Conservation (phyloP, 2,113 vertebrate genomes). For the Corydoras sp. region DNA sequence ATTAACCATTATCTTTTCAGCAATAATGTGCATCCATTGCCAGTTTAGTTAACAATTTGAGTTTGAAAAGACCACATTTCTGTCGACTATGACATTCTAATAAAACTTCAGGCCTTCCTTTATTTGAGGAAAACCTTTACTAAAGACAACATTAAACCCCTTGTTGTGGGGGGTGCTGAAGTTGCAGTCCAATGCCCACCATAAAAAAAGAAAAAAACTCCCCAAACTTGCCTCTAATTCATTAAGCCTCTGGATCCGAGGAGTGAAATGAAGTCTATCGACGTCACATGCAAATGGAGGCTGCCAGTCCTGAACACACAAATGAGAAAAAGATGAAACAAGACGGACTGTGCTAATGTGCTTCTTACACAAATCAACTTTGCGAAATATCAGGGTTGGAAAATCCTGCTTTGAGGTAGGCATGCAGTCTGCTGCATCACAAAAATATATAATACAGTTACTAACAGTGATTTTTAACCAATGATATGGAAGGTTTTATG, state of each 20-base stretch:
- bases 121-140: not conserved
- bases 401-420: too few relatives aligned
- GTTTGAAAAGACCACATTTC: slow-evolving; percentile 19
- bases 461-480: too few relatives aligned
- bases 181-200: not conserved
- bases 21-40: not conserved
- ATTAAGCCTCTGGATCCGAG: slow-evolving; percentile 95
- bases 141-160: not conserved
- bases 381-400: too few relatives aligned
- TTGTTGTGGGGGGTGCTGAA: not conserved
- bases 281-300: slow-evolving; percentile 96
- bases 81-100: slow-evolving; percentile 27
- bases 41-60: not conserved
- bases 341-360: not conserved
- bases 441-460: too few relatives aligned
- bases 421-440: too few relatives aligned
- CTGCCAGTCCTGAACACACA: slow-evolving; percentile 84
- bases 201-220: not conserved
- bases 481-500: too few relatives aligned
- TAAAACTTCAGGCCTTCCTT: not conserved
- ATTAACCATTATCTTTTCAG: slow-evolving; percentile 26
- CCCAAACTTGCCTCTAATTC: slow-evolving; percentile 82
- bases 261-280: slow-evolving; percentile 95
- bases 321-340: slow-evolving; percentile 31
- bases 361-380: not conserved